Base-by-base conservation (phyloP, 2,797 vertebrate genomes). In the Sebastes goodei region DNA sequence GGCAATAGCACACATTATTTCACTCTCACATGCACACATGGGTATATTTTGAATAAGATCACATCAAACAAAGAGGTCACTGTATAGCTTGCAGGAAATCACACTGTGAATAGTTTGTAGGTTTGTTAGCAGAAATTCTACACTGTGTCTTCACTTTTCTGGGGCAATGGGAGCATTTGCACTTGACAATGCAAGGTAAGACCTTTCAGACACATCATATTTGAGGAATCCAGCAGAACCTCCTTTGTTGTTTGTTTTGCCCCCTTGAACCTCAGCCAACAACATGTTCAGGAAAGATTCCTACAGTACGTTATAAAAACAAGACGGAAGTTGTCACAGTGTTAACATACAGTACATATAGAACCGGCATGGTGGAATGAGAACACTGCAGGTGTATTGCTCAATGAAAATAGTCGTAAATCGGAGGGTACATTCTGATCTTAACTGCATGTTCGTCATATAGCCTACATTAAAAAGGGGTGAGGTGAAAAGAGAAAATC, bases 141-240 rank as follows among this genome's bases (percentile, higher is more conserved):
- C 27, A 68, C n/a, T 55, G 7, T 71, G 5, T 56, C 57, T 60
- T 49, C 8, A 21, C 25, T 35, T 72, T 62, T 2, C 23, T 60
- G 25, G 14, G 46, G 46, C 46, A 49, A 49, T 49, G 7, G 46
- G 46, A 49, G 17, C 46, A 23, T 53, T 49, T 68, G 3, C 15
- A 66, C n/a, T n/a, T 74, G 20, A 17, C 52, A 77, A 55, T 25
- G 7, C 23, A 11, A 64, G 25, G 29, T 29, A 74, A 25, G 2
- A 74, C 17, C 6, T 76, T 68, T 72, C 3, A 63, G n/a, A 55
- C 1, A n/a, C 20, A 60, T 30, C 20, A 59, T 38, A 53, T 79
- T 52, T 82, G 10, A 78, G 89, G 84, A 91, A 89, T 87, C 79
- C 66, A 84, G 76, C 52, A 61, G 25, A 86, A 86, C 71, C 63